Conservation (phyloP, 2,113 vertebrate species). For the Pelvicachromis taeniatus region DNA sequence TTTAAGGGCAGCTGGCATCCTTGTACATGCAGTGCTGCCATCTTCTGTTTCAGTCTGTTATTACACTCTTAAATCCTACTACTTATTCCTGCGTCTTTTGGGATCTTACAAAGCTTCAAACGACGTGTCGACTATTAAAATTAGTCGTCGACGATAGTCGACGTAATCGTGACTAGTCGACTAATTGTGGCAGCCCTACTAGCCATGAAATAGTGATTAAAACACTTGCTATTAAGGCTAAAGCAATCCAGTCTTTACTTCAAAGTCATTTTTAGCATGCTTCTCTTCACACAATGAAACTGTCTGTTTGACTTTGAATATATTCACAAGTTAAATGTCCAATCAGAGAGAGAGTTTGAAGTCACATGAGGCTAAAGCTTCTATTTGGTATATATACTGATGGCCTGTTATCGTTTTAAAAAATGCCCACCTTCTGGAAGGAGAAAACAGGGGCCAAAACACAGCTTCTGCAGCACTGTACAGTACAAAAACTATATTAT, state of each 20-base stretch:
- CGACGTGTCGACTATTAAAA: too few relatives aligned
- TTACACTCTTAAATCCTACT: too few relatives aligned
- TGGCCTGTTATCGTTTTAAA: not conserved
- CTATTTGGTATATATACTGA: not conserved
- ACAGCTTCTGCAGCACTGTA: not conserved
- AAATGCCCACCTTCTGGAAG: not conserved
- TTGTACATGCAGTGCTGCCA: too few relatives aligned
- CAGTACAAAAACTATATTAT: not conserved
- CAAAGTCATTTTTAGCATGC: fast-evolving
- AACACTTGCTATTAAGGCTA: fast-evolving
- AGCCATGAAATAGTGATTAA: too few relatives aligned
- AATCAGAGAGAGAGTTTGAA: not conserved
- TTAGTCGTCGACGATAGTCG: too few relatives aligned
- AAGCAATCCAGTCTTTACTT: not conserved
- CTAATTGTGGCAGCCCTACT: too few relatives aligned
- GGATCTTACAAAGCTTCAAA: too few relatives aligned
- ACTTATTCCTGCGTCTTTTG: too few relatives aligned
- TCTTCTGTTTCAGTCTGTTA: too few relatives aligned
- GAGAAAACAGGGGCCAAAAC: not conserved
- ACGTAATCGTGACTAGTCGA: too few relatives aligned
- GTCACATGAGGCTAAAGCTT: not conserved
- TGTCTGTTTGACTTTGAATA: not conserved
- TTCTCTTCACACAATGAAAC: not conserved
- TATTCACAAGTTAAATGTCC: not conserved
- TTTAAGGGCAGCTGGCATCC: too few relatives aligned